Conservation (phyloP, 2,797 vertebrate genomes). For the Acanthurus leucopareius region DNA sequence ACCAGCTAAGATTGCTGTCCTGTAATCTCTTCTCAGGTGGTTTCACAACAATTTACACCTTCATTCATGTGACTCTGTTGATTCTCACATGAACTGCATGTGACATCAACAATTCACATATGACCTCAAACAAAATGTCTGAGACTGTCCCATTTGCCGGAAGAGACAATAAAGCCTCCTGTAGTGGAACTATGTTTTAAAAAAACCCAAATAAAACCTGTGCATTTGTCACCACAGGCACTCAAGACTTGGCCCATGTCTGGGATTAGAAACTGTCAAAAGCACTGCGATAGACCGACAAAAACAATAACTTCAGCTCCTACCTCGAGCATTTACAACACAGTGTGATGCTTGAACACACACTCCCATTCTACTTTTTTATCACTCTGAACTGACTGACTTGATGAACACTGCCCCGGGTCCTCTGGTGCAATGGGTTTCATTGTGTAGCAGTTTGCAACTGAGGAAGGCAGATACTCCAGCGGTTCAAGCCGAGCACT, state of each 20-base stretch:
- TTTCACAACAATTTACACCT: slow-evolving; percentile 34
- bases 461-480: slow-evolving; percentile 29
- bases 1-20: neutral
- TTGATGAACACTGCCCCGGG: slow-evolving; percentile 53
- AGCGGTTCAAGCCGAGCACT: slow-evolving; percentile 21
- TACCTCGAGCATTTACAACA: slow-evolving; percentile 16
- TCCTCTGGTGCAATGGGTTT: slow-evolving; percentile 46
- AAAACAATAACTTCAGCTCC: slow-evolving; percentile 42
- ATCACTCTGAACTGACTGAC: slow-evolving; percentile 55
- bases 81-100: slow-evolving; percentile 7
- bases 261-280: slow-evolving; percentile 47
- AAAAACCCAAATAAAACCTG: neutral
- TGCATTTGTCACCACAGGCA: slow-evolving; percentile 21
- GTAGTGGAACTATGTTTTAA: neutral
- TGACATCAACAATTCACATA: neutral
- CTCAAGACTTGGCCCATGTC: slow-evolving; percentile 14
- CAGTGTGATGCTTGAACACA: slow-evolving; percentile 26
- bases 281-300: slow-evolving; percentile 14
- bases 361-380: slow-evolving; percentile 22
- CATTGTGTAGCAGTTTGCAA: slow-evolving; percentile 27
- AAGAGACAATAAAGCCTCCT: neutral
- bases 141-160: neutral
- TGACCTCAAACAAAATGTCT: slow-evolving; percentile 1
- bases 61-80: slow-evolving; percentile 17
- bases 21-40: slow-evolving; percentile 2